phyloP scores from a whole-genome alignment of 2,888 invertebrate genomes.

The Drosophila gaucha region DNA sequence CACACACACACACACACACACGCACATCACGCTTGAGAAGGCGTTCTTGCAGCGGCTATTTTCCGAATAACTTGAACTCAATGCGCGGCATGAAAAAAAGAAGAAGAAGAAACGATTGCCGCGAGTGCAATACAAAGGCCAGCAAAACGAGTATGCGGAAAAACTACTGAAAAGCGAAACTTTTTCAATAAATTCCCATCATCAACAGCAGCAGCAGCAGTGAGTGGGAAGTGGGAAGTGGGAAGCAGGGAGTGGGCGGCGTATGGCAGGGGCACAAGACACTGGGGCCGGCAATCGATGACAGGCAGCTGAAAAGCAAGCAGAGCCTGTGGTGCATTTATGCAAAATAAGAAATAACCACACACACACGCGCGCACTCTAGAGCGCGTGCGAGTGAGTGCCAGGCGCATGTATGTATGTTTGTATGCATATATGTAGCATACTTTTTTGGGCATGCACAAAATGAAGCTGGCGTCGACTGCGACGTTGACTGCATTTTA shows the following conservation, averaged over 20 bases:
- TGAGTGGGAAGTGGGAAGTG: background rate
- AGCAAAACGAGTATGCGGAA: constrained; percentile 48
- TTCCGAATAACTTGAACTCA: constrained; percentile 81
- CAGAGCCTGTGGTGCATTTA: constrained; percentile 78
- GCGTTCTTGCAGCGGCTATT: constrained; percentile 67
- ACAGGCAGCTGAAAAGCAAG: constrained; percentile 76
- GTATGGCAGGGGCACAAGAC: constrained; percentile 56
- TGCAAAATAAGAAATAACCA: constrained; percentile 80
- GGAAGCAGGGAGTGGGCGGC: background rate
- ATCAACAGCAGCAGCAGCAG: constrained; percentile 51
- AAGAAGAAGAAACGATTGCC: constrained; percentile 56
- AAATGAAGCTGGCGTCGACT: constrained; percentile 57
- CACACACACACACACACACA: background rate
- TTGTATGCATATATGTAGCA: constrained; percentile 51
- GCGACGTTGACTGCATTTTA: constrained; percentile 61
- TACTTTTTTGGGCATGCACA: constrained; percentile 69
- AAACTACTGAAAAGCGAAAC: constrained; percentile 70
- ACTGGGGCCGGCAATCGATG: constrained; percentile 70
- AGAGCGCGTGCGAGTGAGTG: constrained; percentile 49
- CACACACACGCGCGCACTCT: constrained; percentile 19
- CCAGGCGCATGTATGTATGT: constrained; percentile 22
- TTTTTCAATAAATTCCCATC: constrained; percentile 80
- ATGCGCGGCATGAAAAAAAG: constrained; percentile 75
- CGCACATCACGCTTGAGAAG: constrained; percentile 19
- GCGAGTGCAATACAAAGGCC: constrained; percentile 67